Percentiles rank a stretch among this genome's conserved stretches.
These are phyloP conservation scores for Sarcophaga subvicina DNA, from an alignment of 2,888 invertebrate genomes.

Conservation along the genomic window DNA sequence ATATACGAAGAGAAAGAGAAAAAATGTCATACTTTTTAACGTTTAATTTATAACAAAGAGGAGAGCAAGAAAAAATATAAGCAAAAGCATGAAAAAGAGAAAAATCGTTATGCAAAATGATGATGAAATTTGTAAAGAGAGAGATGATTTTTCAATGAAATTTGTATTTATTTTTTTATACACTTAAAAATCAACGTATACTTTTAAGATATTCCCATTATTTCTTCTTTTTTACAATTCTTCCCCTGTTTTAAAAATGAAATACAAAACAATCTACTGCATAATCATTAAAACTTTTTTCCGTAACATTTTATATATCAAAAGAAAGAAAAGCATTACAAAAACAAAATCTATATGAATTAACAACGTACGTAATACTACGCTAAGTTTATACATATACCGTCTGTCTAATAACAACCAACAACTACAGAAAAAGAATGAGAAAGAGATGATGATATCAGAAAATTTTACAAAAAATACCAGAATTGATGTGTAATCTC, in stretches of 20 bases:
- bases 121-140: slow-evolving; percentile 23
- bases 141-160: slow-evolving; percentile 51
- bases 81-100: slow-evolving; percentile 19
- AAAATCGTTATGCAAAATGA: slow-evolving; percentile 33
- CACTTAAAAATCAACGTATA: slow-evolving; percentile 46
- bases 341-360: background rate
- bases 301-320: background rate
- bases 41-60: slow-evolving; percentile 28
- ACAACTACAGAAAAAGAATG: slow-evolving; percentile 9
- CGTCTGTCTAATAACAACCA: slow-evolving; percentile 43
- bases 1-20: slow-evolving; percentile 26
- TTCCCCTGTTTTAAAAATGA: slow-evolving; percentile 37
- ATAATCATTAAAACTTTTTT: slow-evolving; percentile 43
- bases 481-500: slow-evolving; percentile 64
- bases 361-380: slow-evolving; percentile 68
- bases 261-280: slow-evolving; percentile 33
- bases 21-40: slow-evolving; percentile 39
- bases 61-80: slow-evolving; percentile 34
- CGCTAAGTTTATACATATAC: slow-evolving; percentile 63
- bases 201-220: slow-evolving; percentile 57
- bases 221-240: slow-evolving; percentile 9
- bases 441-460: slow-evolving; percentile 35
- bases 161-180: slow-evolving; percentile 51
- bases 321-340: slow-evolving; percentile 20
- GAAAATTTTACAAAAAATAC: slow-evolving; percentile 25